phyloP scores from a whole-genome alignment of 2,113 vertebrate species.

The Myiagra hebetior region DNA sequence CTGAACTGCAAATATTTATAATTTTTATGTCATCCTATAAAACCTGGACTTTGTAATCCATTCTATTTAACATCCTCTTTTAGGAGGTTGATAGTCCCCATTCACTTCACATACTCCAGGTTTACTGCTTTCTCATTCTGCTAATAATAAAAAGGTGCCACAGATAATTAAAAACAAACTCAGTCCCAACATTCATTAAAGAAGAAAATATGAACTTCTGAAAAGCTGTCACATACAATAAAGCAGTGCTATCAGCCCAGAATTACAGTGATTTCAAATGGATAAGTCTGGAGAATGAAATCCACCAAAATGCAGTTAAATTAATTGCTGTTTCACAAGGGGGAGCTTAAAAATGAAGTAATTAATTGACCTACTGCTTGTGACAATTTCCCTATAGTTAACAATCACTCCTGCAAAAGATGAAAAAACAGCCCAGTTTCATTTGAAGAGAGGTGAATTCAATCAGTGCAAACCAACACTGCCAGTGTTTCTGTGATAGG shows the following conservation, averaged over 20 bases:
- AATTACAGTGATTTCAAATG: conserved; percentile 66
- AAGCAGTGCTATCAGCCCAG: conserved; percentile 38
- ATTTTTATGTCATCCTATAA: neutral
- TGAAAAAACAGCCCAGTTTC: conserved; percentile 1
- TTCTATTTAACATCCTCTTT: conserved; percentile 35
- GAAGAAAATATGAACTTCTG: conserved; percentile 46
- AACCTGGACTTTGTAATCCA: neutral
- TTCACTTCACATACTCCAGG: conserved; percentile 16
- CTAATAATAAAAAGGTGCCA: conserved; percentile 61
- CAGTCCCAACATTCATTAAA: conserved; percentile 53
- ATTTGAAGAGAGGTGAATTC: conserved; percentile 5
- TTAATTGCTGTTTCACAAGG: conserved; percentile 70
- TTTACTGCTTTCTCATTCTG: conserved; percentile 52
- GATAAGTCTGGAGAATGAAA: conserved; percentile 46
- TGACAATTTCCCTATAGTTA: conserved; percentile 57
- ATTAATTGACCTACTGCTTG: conserved; percentile 72
- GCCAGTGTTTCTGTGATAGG: neutral
- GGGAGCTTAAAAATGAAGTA: conserved; percentile 59
- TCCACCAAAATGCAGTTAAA: conserved; percentile 57
- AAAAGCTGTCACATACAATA: conserved; percentile 64
- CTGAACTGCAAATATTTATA: neutral
- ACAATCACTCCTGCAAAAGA: conserved; percentile 31
- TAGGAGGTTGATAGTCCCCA: neutral
- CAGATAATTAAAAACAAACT: conserved; percentile 70
- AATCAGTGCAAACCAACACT: neutral